Conservation (phyloP, 2,888 invertebrate species). For the Lacanobia oleracea region DNA sequence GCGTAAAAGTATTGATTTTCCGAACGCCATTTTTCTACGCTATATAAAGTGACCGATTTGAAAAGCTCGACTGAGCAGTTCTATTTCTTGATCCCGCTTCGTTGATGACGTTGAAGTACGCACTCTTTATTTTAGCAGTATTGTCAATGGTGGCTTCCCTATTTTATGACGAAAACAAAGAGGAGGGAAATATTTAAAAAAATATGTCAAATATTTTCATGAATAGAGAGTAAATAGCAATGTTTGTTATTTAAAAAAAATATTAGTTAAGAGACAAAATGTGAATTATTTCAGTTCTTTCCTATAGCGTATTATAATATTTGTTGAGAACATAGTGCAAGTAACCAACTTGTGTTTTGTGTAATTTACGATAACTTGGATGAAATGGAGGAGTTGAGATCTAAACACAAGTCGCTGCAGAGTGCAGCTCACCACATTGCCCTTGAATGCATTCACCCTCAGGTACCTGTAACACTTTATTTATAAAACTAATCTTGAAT, state of each 20-base stretch:
- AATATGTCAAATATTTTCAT: not conserved
- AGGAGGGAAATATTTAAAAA: slow-evolving; percentile 57
- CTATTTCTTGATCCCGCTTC: not conserved
- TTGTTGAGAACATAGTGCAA: not conserved
- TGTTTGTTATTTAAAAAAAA: not conserved
- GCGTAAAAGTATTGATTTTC: slow-evolving; percentile 71
- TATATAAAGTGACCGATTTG: slow-evolving; percentile 58
- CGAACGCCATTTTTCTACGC: slow-evolving; percentile 68
- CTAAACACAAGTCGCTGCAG: slow-evolving; percentile 84
- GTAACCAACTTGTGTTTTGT: slow-evolving; percentile 19
- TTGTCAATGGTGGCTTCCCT: slow-evolving; percentile 21
- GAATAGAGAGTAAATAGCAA: not conserved
- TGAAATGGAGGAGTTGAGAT: slow-evolving; percentile 83
- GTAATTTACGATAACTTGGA: slow-evolving; percentile 4
- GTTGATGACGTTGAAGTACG: no score
- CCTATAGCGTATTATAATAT: not conserved
- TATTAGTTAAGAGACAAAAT: slow-evolving; percentile 22
- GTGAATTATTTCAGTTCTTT: slow-evolving; percentile 29
- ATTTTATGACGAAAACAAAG: slow-evolving; percentile 57
- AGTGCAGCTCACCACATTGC: slow-evolving; percentile 86
- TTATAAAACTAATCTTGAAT: not conserved
- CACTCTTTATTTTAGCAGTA: slow-evolving; percentile 17
- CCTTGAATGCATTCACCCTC: slow-evolving; percentile 85
- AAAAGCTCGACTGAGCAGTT: slow-evolving; percentile 3
- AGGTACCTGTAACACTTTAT: slow-evolving; percentile 72